Base-by-base conservation (phyloP, 2,888 invertebrate species). In the Chrysina gloriosa region DNA sequence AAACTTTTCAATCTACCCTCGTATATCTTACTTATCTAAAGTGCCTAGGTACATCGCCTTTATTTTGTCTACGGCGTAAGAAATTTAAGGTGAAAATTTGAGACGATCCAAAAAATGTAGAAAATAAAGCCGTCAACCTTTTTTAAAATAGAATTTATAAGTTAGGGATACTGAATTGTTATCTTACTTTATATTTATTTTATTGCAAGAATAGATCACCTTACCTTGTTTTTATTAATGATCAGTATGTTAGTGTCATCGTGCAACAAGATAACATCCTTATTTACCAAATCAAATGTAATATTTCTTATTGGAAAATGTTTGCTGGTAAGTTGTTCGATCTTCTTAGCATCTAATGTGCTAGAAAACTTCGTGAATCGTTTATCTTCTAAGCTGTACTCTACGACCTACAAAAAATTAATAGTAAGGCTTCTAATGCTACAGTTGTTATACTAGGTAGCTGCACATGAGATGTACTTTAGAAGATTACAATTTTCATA, bases 241-340 rank as follows among this genome's bases (percentile, higher is more conserved):
- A 89, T 82, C 81, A 89, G 88, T 47, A 94, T 87, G 56, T 88
- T 87, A 54, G 87, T 86, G 73, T 94, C 92, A 77, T 94, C 93
- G 69, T 92, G 89, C 63, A 93, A 82, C 9, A 95, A 83, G 29
- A 95, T 85, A 2, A 92, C 86, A 75, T 91, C 84, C 0, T 88
- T 84, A 73, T 88, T 86, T 0, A 84, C 80, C 0, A 89, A 85
- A 82, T 93, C 91, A 76, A 89, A 87, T 1, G 85, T 80, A 21
- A 94, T 86, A 65, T 88, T 87, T 9, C 84, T 84, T 4, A 92
- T 87, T 14, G 89, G 87, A 65, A 86, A 86, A 6, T 84, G 80
- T 54, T 90, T 86, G 14, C 84, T 79, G 19, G 84, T 76, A 90
- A 90, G 91, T 70, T 87, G 85, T 1, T 81, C 79, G 0, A 89